Evolutionary conservation across 2,888 invertebrate genomes (phyloP).

Genomic region (Pollenia amentaria): DNA sequence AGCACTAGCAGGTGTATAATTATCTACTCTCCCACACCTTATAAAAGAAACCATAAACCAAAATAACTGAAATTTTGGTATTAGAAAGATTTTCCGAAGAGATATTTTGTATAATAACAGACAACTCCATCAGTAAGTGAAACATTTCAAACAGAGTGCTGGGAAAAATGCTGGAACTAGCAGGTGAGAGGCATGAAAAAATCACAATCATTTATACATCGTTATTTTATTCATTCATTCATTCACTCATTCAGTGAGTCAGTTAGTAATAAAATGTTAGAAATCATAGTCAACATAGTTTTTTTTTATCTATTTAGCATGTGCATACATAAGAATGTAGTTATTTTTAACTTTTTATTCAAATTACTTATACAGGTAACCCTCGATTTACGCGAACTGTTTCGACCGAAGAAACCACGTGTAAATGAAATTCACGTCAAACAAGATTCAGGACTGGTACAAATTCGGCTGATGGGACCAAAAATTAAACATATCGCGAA

Average conservation of each 20-base stretch:
- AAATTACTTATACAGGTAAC: too few species aligned
- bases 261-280: neutral
- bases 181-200: neutral
- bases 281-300: conserved; percentile 34
- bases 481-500: too few species aligned
- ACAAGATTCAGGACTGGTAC: too few species aligned
- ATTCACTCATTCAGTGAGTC: too few species aligned
- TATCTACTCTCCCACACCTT: conserved; percentile 34
- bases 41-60: conserved; percentile 12
- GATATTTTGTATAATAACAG: conserved; percentile 1
- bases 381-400: too few species aligned
- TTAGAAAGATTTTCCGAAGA: neutral
- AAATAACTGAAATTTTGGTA: conserved; percentile 22
- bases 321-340: conserved; percentile 27
- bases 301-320: conserved; percentile 41
- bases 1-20: conserved; percentile 34
- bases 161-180: neutral
- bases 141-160: too few species aligned
- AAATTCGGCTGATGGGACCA: too few species aligned
- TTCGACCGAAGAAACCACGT: too few species aligned
- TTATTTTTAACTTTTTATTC: too few species aligned
- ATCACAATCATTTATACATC: neutral
- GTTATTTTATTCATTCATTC: too few species aligned
- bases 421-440: too few species aligned
- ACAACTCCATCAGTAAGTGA: conserved; percentile 7